Conservation (phyloP, 1,140 invertebrate genomes). For the Cyphomyrmex costatus region DNA sequence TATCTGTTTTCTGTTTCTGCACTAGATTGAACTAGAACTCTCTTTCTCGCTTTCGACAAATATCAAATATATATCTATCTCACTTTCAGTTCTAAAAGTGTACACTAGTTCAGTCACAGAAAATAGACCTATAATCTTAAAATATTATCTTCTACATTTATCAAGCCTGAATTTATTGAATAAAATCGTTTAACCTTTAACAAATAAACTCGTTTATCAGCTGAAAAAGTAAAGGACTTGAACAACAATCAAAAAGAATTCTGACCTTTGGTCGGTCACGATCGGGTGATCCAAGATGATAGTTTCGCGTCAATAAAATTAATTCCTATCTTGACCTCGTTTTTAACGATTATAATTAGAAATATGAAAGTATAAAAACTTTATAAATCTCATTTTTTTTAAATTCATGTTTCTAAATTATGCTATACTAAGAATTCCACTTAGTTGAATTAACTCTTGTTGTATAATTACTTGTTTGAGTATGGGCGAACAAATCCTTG, state of each 20-base stretch:
- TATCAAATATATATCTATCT: no score
- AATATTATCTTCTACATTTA: constrained; percentile 12
- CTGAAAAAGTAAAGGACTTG: constrained; percentile 31
- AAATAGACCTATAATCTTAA: no score
- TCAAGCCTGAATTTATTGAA: constrained; percentile 44
- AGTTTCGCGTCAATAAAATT: neutral
- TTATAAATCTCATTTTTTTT: neutral
- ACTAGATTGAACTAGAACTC: no score
- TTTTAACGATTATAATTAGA: neutral
- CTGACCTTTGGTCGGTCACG: neutral
- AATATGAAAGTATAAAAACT: neutral
- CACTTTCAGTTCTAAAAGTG: no score
- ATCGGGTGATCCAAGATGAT: neutral
- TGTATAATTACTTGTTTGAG: no score
- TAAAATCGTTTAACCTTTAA: constrained; percentile 57
- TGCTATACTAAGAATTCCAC: no score
- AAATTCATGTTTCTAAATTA: neutral
- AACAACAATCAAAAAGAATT: constrained; percentile 32
- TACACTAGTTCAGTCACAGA: no score
- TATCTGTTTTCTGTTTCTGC: no score
- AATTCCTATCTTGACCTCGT: neutral
- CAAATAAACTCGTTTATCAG: constrained; percentile 31
- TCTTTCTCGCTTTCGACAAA: no score
- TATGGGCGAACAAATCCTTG: no score
- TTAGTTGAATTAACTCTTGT: no score